phyloP scores from a whole-genome alignment of 2,888 invertebrate genomes.

The Merodon equestris region DNA sequence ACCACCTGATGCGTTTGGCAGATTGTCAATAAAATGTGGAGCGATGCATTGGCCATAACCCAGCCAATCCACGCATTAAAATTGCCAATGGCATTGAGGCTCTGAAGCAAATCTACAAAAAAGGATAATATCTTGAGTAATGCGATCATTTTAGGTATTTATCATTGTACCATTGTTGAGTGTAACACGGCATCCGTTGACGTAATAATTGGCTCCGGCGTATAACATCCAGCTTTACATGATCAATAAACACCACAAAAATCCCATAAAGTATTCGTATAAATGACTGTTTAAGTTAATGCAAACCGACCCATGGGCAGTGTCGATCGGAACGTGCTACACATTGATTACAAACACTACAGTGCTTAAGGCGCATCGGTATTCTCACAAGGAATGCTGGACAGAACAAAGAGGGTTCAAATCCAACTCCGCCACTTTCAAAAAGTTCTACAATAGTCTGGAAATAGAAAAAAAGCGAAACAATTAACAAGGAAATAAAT shows the following conservation, averaged over 20 bases:
- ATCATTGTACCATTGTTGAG: conserved; percentile 73
- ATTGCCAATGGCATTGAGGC: conserved; percentile 82
- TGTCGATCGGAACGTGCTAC: conserved; percentile 99
- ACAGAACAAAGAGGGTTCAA: conserved; percentile 95
- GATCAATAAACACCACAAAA: conserved; percentile 88
- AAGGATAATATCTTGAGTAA: background rate
- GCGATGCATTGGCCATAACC: conserved; percentile 89
- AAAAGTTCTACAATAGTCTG: conserved; percentile 95
- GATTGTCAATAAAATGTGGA: conserved; percentile 90
- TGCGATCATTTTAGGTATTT: background rate
- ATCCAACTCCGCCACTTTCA: conserved; percentile 91
- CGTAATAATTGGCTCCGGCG: conserved; percentile 87
- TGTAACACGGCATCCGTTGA: conserved; percentile 78
- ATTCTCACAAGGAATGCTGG: conserved; percentile 96
- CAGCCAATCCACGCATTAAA: conserved; percentile 96
- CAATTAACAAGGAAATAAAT: no score
- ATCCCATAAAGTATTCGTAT: conserved; percentile 95
- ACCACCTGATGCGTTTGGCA: conserved; percentile 97
- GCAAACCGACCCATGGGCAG: conserved; percentile 99
- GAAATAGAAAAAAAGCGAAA: conserved; percentile 11
- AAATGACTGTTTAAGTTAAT: conserved; percentile 95
- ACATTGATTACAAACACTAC: conserved; percentile 96
- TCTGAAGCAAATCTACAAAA: conserved; percentile 73
- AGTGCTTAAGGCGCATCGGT: conserved; percentile 98
- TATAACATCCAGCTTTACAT: conserved; percentile 92